Conservation (phyloP, 2,113 vertebrate species). For the Rallus limicola region DNA sequence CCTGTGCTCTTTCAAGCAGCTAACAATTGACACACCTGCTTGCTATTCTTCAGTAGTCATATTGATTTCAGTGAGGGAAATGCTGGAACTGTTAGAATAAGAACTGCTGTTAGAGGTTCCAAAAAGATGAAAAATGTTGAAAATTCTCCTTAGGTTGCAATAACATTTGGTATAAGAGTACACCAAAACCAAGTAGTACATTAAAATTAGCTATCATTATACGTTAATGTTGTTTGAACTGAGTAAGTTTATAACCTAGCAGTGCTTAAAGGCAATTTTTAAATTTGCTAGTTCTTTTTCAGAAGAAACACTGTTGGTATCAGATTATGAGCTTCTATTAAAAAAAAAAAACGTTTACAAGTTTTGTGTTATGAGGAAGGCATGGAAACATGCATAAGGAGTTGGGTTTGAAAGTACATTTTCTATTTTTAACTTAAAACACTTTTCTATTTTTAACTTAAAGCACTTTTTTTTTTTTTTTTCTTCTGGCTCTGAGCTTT, state of each 20-base stretch:
- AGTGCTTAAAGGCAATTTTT: neutral
- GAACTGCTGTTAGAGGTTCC: neutral
- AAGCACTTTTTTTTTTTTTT: neutral
- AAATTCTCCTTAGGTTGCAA: neutral
- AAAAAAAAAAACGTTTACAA: neutral
- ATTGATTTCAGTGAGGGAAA: neutral
- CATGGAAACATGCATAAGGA: neutral
- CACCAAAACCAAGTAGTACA: neutral
- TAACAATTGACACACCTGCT: neutral
- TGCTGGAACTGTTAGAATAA: neutral
- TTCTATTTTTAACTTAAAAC: neutral
- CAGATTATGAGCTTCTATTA: neutral
- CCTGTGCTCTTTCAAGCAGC: neutral
- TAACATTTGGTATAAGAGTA: neutral
- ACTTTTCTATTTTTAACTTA: neutral
- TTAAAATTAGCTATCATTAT: neutral
- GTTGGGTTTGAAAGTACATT: neutral
- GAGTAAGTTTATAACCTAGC: neutral
- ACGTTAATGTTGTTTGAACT: neutral
- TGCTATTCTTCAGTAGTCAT: neutral
- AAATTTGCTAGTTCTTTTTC: neutral
- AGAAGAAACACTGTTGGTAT: neutral
- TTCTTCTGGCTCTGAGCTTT: neutral
- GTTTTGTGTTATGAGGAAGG: neutral
- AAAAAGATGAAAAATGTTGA: neutral